Conservation (phyloP, 2,113 vertebrate genomes). For the Heliornis fulica region DNA sequence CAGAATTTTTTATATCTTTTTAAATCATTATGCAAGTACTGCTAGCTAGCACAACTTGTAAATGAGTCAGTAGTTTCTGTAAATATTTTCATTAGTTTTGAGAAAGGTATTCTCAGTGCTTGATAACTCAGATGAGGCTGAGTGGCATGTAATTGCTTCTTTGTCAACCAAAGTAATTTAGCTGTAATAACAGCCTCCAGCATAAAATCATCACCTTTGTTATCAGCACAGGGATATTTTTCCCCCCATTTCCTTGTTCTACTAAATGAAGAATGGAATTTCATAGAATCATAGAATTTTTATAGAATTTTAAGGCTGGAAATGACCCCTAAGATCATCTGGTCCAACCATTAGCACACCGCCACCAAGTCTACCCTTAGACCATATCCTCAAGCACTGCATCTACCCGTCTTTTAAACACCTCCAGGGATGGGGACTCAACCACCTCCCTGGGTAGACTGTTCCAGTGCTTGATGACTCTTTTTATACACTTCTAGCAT, state of each 20-base stretch:
- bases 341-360: too few relatives aligned
- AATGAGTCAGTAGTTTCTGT: not conserved
- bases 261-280: not conserved
- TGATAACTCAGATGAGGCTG: not conserved
- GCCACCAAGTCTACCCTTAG: too few relatives aligned
- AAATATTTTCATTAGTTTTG: not conserved
- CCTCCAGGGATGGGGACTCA: too few relatives aligned
- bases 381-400: too few relatives aligned
- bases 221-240: not conserved
- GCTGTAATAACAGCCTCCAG: not conserved
- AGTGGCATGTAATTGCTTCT: constrained; percentile 10
- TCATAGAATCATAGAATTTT: too few relatives aligned
- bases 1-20: not conserved
- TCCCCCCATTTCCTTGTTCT: not conserved
- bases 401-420: too few relatives aligned
- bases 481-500: not conserved
- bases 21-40: not conserved
- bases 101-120: not conserved
- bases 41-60: not conserved
- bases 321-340: too few relatives aligned
- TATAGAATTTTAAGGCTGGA: too few relatives aligned
- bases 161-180: constrained; percentile 4
- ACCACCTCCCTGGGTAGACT: too few relatives aligned
- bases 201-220: not conserved
- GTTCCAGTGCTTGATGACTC: too few relatives aligned